These are phyloP conservation scores for Sinelater perroti DNA, from an alignment of 2,888 invertebrate species.

Conservation along the genomic window DNA sequence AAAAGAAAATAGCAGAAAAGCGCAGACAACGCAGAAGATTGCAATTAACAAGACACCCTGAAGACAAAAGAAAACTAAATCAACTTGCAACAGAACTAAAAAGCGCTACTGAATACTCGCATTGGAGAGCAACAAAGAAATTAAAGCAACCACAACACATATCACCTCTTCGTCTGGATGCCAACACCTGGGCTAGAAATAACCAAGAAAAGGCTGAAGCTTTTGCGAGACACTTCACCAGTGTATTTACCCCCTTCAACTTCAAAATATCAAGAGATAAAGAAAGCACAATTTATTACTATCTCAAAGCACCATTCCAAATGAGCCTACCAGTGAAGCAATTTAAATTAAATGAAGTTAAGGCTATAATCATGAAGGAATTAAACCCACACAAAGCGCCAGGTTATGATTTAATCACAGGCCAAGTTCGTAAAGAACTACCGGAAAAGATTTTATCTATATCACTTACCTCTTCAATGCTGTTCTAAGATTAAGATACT, in stretches of 20 bases:
- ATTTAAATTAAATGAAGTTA: background rate
- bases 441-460: no score
- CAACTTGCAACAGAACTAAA: background rate
- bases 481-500: no score
- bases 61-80: conserved; percentile 2
- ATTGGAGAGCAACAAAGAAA: conserved; percentile 1
- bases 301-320: conserved; percentile 13
- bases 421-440: no score
- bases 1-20: conserved; percentile 12
- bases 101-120: background rate
- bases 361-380: conserved; percentile 2
- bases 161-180: background rate
- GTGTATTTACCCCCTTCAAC: background rate
- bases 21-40: conserved; percentile 2
- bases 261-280: background rate
- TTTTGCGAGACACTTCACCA: conserved; percentile 1
- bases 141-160: conserved; percentile 4
- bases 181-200: conserved; percentile 6
- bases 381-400: conserved; percentile 7
- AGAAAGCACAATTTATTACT: conserved; percentile 5
- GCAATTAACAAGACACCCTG: conserved; percentile 3
- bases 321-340: conserved; percentile 1
- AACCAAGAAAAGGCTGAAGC: background rate
- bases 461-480: no score
- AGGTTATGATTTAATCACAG: no score